Conservation (phyloP, 2,113 vertebrate species). For the Piaya cayana region DNA sequence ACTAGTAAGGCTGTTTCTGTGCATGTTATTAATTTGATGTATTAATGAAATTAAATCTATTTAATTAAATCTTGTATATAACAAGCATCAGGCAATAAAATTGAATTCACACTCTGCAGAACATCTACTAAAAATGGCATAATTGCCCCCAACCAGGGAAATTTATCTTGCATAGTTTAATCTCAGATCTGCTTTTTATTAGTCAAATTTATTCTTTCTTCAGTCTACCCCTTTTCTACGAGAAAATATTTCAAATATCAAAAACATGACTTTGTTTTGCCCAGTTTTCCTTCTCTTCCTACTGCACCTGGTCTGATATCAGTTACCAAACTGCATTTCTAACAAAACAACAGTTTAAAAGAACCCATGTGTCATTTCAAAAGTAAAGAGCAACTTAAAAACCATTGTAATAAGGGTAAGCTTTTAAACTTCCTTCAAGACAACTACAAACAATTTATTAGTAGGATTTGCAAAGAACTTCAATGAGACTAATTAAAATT, state of each 20-base stretch:
- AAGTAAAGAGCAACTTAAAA: background rate
- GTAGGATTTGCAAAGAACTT: background rate
- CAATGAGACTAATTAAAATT: background rate
- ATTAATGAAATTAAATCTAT: background rate
- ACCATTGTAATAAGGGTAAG: background rate
- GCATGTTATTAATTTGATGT: background rate
- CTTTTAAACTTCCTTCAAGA: background rate
- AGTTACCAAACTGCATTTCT: background rate
- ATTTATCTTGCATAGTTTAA: background rate
- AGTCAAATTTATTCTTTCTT: background rate
- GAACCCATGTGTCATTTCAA: background rate
- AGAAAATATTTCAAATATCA: background rate
- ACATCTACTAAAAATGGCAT: background rate
- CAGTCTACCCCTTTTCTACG: background rate
- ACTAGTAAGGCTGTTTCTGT: background rate
- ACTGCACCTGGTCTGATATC: background rate
- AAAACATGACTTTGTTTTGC: background rate
- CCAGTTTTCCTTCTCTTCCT: background rate
- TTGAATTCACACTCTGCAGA: background rate
- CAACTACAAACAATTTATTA: background rate
- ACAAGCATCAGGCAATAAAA: background rate
- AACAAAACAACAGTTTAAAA: background rate
- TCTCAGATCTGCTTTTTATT: background rate
- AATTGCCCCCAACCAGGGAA: background rate
- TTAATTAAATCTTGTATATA: background rate